Base-by-base conservation (phyloP, 2,797 vertebrate species). In the Anabas testudineus region DNA sequence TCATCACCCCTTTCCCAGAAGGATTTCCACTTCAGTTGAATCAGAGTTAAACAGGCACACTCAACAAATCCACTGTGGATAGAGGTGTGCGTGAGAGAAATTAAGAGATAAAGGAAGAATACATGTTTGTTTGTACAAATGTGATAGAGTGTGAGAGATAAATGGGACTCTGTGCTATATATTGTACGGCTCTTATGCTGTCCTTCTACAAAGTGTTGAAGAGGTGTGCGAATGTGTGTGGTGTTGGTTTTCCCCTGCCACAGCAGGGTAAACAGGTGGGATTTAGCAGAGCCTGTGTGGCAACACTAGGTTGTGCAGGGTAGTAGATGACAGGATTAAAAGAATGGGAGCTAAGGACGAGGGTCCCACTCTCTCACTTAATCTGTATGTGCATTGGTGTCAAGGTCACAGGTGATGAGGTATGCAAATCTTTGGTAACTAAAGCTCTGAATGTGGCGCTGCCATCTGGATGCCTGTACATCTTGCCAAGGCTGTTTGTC, bases 171-270 rank as follows among this genome's bases (percentile, higher is more conserved):
- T 37, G 22, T 48, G 69, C 68, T n/a, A 64, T 22, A 69, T 86
- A 91, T 91, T 90, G 87, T 87, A 69, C 62, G 13, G 37, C 68
- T 78, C 76, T 79, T 76, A 76, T 72, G 67, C 55, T 15, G 73
- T 84, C 83, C 88, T 93, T 93, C 90, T 82, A 81, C 84, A 87
- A 93, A 92, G 71, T 65, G 67, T n/a, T 16, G 19, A 64, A 34
- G 43, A 76, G 61, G 48, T 65, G 77, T 42, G 48, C 79, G 70
- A 66, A 71, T 24, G 62, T 61, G 30, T 61, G 36, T 59, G 76
- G 82, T 74, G 69, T 83, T 82, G 60, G 76, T 83, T 82, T 81
- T 75, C 78, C 64, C 48, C 43, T 37, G 69, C 67, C 70, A 74
- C 72, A 56, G 28, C 65, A 69, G 71, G 69, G 66, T 47, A 62